Evolutionary conservation across 2,113 vertebrate genomes (phyloP).

Genomic region (Pheucticus melanocephalus): DNA sequence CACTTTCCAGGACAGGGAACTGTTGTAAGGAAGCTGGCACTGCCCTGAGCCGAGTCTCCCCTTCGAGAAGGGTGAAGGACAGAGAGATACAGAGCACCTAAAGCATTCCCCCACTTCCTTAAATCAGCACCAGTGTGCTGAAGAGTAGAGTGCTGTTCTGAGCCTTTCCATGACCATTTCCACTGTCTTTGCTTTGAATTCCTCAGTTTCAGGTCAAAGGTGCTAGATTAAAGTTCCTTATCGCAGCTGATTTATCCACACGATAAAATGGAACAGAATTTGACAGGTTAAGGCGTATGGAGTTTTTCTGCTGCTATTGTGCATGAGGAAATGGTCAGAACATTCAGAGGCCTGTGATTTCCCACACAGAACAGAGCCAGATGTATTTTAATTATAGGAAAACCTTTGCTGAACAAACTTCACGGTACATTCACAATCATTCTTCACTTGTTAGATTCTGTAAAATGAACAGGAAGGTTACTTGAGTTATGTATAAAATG

Average conservation of each 20-base stretch:
- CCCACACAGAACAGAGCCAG: background rate
- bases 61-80: background rate
- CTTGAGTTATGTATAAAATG: background rate
- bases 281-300: background rate
- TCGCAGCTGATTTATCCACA: background rate
- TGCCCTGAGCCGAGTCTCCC: background rate
- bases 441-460: background rate
- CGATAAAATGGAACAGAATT: background rate
- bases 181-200: background rate
- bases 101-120: fast-evolving
- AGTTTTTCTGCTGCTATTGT: background rate
- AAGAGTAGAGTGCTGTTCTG: background rate
- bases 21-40: background rate
- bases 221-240: background rate
- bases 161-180: background rate
- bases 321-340: background rate
- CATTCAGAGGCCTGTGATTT: background rate
- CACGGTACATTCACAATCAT: background rate
- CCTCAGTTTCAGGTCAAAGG: background rate
- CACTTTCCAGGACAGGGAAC: background rate
- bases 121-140: background rate
- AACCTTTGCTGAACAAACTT: background rate
- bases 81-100: fast-evolving
- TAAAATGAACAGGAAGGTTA: background rate
- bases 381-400: conserved; percentile 18